These are phyloP conservation scores for Sitobion miscanthi DNA, from an alignment of 1,140 invertebrate species.

Conservation along the genomic window DNA sequence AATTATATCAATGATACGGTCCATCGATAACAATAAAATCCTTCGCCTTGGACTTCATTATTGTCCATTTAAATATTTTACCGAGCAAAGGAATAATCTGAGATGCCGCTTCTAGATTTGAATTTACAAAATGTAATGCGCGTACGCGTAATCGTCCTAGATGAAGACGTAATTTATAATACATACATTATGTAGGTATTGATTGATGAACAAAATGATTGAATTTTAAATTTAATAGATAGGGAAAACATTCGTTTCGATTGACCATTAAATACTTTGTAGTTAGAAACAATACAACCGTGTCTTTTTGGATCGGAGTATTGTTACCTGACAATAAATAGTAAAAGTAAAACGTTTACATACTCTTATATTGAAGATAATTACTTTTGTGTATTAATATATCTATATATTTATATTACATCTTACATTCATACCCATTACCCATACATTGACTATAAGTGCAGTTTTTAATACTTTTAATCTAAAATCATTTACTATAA, in stretches of 20 bases:
- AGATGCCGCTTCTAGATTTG: conserved; percentile 10
- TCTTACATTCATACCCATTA: not conserved
- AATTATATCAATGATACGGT: not conserved
- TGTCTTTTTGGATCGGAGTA: not conserved
- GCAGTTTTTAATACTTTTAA: not conserved
- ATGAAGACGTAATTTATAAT: not conserved
- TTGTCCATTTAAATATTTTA: conserved; percentile 13
- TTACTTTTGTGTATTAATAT: not conserved
- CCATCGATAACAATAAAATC: not conserved
- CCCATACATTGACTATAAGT: not conserved
- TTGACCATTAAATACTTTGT: not conserved
- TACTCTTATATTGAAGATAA: not conserved
- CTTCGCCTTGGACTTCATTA: not conserved
- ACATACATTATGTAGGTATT: not conserved
- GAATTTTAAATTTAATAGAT: conserved; percentile 1
- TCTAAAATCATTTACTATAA: not conserved
- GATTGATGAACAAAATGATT: not conserved
- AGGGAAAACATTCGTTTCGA: not conserved
- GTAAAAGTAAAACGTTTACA: not conserved
- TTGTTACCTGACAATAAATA: not conserved
- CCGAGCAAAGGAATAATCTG: not conserved
- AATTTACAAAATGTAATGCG: not conserved
- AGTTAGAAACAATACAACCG: not conserved
- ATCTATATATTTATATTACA: not conserved
- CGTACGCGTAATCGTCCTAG: not conserved